phyloP scores from a whole-genome alignment of 2,888 invertebrate genomes.

The Pristionchus maxplancki region DNA sequence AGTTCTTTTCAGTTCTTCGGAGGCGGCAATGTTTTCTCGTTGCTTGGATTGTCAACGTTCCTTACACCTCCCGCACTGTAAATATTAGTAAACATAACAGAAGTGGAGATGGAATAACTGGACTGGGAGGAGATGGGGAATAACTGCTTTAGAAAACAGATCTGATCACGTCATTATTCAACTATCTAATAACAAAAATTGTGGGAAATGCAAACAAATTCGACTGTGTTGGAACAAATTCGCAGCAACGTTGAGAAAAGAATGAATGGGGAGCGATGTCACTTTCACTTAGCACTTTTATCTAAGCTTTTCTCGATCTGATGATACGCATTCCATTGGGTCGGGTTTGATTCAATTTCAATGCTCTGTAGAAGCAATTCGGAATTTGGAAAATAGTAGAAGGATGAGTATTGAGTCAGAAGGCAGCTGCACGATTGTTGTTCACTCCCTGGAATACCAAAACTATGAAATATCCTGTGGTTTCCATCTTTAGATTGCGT shows the following conservation, averaged over 20 bases:
- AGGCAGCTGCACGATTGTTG: too few species aligned
- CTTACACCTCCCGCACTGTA: background rate
- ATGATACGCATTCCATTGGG: background rate
- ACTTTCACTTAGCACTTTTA: conserved; percentile 14
- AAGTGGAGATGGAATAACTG: background rate
- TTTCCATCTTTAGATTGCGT: background rate
- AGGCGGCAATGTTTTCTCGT: background rate
- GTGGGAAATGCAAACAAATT: conserved; percentile 17
- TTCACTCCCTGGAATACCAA: background rate
- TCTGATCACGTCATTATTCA: conserved; percentile 18
- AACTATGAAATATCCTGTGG: background rate
- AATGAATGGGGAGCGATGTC: background rate
- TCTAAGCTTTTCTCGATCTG: background rate
- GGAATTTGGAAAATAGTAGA: background rate
- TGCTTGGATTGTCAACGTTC: background rate
- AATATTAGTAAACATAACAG: conserved; percentile 7
- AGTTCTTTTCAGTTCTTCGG: too few species aligned
- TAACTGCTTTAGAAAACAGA: background rate
- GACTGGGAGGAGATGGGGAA: background rate
- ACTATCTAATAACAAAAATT: conserved; percentile 20
- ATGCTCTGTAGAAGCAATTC: background rate
- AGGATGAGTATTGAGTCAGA: too few species aligned
- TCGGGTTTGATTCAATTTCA: background rate
- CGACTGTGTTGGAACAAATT: background rate
- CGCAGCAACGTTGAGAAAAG: background rate